Evolutionary conservation across 2,888 invertebrate species (phyloP).

Genomic region (Nematopogon swammerdamellus): DNA sequence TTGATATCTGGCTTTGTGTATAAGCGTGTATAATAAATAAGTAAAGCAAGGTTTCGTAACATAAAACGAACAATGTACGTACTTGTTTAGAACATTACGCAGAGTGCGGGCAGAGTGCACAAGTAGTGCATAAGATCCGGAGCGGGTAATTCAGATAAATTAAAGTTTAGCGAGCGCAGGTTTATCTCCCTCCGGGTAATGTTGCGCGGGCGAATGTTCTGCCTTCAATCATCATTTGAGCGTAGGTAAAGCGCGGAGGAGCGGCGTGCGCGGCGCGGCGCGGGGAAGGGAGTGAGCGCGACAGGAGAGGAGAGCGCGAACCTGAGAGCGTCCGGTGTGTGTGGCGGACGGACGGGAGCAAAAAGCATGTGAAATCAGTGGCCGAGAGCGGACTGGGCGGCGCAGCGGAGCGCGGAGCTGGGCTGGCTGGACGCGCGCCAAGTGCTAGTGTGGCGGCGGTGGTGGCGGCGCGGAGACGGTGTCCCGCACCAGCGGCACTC

Average conservation of each 20-base stretch:
- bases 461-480: neutral
- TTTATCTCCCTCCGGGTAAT: neutral
- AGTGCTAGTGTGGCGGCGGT: neutral
- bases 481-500: constrained; percentile 7
- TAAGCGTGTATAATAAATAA: no score
- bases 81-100: no score
- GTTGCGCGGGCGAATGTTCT: neutral
- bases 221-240: neutral
- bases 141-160: neutral
- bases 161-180: neutral
- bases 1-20: no score
- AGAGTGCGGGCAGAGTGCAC: no score
- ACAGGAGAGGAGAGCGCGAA: neutral
- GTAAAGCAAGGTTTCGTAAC: no score
- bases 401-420: no score
- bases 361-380: no score
- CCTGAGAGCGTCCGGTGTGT: neutral
- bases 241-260: neutral
- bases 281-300: neutral
- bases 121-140: no score
- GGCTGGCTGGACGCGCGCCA: neutral
- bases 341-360: no score
- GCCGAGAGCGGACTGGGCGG: neutral
- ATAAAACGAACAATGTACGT: no score
- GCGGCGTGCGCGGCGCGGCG: no score